phyloP scores from a whole-genome alignment of 2,797 vertebrate species.

The Podarcis lilfordi region DNA sequence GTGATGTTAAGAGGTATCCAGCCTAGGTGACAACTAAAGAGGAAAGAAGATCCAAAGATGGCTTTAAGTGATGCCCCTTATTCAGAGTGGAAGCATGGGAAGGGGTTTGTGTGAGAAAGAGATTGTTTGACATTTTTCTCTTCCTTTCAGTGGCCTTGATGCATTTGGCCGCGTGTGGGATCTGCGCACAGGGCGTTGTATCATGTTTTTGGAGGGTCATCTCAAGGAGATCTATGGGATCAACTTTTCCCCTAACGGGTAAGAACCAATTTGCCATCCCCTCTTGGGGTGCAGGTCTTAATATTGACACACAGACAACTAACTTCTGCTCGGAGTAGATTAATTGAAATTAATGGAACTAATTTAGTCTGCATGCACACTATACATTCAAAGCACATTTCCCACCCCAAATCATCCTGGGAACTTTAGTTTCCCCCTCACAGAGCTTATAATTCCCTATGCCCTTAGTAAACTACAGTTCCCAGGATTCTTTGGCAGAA shows the following conservation, averaged over 20 bases:
- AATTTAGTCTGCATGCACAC: no score
- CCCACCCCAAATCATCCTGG: no score
- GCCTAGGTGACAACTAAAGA: no score
- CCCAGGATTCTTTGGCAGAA: no score
- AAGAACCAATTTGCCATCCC: conserved; percentile 29
- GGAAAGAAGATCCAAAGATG: background rate
- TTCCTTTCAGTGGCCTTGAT: conserved; percentile 86
- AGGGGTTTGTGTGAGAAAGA: background rate
- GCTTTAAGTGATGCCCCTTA: background rate
- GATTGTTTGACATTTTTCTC: background rate
- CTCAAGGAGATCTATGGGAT: conserved; percentile 94
- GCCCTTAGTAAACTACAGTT: no score
- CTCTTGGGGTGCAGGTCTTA: fast-evolving
- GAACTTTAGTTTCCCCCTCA: no score
- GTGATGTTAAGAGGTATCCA: background rate
- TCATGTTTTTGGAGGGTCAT: conserved; percentile 97
- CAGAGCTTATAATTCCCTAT: no score
- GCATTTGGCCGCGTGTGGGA: conserved; percentile 96
- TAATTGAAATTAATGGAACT: no score
- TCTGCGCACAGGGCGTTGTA: conserved; percentile 92
- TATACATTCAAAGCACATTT: no score
- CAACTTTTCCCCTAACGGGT: conserved; percentile 97
- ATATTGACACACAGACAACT: background rate
- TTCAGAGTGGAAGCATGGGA: background rate
- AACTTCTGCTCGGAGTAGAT: no score